These are phyloP conservation scores for Zosterops japonicus DNA, from an alignment of 2,113 vertebrate genomes.

Conservation along the genomic window DNA sequence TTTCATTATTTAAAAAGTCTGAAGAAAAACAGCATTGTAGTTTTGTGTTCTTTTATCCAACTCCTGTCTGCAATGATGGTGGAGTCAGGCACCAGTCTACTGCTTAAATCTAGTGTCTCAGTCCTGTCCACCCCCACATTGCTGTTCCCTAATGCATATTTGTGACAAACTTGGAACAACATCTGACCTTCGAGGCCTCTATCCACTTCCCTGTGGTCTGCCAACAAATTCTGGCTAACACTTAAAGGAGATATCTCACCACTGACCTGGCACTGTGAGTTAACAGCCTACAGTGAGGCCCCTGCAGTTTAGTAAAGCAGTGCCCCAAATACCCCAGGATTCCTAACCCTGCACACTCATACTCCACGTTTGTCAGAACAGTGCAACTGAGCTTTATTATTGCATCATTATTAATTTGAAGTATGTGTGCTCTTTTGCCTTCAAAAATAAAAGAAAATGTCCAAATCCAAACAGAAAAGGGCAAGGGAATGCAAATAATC, in stretches of 20 bases:
- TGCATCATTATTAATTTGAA: slow-evolving; percentile 9
- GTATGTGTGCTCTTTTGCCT: not conserved
- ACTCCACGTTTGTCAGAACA: not conserved
- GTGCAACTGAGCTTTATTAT: not conserved
- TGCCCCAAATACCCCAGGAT: not conserved
- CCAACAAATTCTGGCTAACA: slow-evolving; percentile 59
- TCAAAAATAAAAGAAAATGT: not conserved
- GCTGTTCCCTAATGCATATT: not conserved
- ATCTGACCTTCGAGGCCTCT: slow-evolving; percentile 14
- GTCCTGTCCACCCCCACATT: not conserved
- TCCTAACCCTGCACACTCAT: not conserved
- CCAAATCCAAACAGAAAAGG: not conserved
- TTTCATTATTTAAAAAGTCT: not conserved
- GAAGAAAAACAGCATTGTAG: not conserved
- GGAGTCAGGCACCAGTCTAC: slow-evolving; percentile 23
- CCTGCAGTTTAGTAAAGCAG: not conserved
- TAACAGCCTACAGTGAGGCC: slow-evolving; percentile 30
- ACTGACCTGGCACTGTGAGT: slow-evolving; percentile 44
- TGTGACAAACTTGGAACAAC: slow-evolving; percentile 65
- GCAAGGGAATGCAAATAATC: not conserved
- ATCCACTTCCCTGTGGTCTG: slow-evolving; percentile 39
- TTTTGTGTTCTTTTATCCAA: not conserved
- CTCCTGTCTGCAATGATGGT: not conserved
- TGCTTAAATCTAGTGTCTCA: not conserved
- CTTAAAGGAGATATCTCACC: slow-evolving; percentile 57